Evolutionary conservation across 2,113 vertebrate species (phyloP), one percentile per base, ranked within the genome.

Genomic region (Alouatta palliata): DNA sequence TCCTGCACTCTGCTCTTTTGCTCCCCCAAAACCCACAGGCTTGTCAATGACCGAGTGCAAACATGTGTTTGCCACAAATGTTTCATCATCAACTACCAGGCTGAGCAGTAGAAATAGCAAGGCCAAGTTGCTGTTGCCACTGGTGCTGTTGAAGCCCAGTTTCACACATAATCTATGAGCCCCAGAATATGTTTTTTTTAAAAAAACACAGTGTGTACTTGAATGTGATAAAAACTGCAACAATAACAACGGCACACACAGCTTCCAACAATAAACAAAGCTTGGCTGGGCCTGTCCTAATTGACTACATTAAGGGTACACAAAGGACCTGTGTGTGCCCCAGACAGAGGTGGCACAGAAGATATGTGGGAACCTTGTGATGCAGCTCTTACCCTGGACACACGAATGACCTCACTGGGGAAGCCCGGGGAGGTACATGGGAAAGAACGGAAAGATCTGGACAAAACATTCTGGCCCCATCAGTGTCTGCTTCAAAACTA

Each of bases 1-100:
- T 87, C 30, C 77, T 97, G 76, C 20, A 11, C 52, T 87, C 56
- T n/a, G 49, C 27, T 91, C 61, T 1, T 52, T 87, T 90, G 32
- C 88, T 35, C 2, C 0, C 1, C 80, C 45, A 0, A 82, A 94
- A 93, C 35, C 70, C 76, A 80, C 47, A 82, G 3, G 71, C 86
- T 58, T 82, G 58, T 75, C 90, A 90, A 90, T 54, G 47, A 14
- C 84, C 52, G 47, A 40, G 45, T 11, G 77, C 30, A 87, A 97
- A 96, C 93, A 84, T 47, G 84, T 94, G 40, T 85, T 96, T 89
- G 73, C 75, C 35, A 64, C 71, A 75, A 91, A 95, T 82, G 95
- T 95, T 97, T 95, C 88, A 61, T 90, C 91, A 90, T 49, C 58
- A 40, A 32, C 68, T 87, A 77, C 81, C 23, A 77, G 79, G 85